Evolutionary conservation across 2,797 vertebrate species (phyloP).

Genomic region (Poecilia velifera): DNA sequence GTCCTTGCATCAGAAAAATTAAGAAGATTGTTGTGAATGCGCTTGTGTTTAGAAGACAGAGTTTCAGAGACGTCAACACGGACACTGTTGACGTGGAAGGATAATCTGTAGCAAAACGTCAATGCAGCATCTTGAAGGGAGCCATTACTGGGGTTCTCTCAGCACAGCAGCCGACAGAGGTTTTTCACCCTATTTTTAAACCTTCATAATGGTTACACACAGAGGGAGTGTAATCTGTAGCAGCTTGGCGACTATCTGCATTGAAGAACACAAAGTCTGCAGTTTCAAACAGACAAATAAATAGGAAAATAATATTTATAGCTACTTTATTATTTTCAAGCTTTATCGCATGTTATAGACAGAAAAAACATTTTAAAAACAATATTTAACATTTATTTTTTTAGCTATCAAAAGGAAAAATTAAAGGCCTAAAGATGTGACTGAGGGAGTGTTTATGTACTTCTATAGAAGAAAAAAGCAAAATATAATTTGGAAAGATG

Average conservation of each 20-base stretch:
- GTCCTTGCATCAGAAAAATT: not conserved
- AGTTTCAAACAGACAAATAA: not conserved
- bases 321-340: slow-evolving; percentile 32
- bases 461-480: not conserved
- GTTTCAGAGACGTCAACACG: not conserved
- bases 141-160: too few species aligned
- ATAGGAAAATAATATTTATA: slow-evolving; percentile 4
- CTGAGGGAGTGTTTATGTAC: not conserved
- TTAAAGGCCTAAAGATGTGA: not conserved
- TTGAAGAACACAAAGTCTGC: not conserved
- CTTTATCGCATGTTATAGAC: slow-evolving; percentile 1
- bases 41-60: not conserved
- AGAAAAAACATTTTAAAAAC: slow-evolving; percentile 11
- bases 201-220: too few species aligned
- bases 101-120: not conserved
- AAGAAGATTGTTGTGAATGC: not conserved
- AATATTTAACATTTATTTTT: not conserved
- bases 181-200: too few species aligned
- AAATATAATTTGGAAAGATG: slow-evolving; percentile 1
- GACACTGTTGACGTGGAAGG: not conserved
- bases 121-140: too few species aligned
- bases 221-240: not conserved
- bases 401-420: not conserved
- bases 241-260: not conserved
- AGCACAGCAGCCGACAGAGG: too few species aligned